Conservation (phyloP, 2,113 vertebrate species). For the Machaerirhynchus nigripectus region DNA sequence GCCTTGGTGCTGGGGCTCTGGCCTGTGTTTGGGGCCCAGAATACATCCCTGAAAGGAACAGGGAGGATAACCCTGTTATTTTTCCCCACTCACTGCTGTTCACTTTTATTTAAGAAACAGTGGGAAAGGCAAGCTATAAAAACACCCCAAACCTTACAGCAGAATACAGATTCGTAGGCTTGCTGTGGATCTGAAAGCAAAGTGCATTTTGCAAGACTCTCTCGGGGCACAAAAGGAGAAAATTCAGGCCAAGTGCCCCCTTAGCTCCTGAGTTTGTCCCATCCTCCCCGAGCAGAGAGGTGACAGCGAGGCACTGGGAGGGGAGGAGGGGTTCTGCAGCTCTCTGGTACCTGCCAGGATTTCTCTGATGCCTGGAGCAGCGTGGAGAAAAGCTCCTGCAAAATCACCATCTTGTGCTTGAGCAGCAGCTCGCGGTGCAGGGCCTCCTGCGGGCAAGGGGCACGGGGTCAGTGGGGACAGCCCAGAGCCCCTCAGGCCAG, state of each 20-base stretch:
- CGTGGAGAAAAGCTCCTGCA: conserved; percentile 75
- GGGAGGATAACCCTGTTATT: background rate
- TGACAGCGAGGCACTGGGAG: background rate
- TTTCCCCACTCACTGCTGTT: background rate
- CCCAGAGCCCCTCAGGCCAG: background rate
- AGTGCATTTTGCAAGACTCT: background rate
- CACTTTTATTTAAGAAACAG: background rate
- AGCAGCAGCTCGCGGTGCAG: conserved; percentile 76
- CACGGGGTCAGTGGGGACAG: rapidly evolving
- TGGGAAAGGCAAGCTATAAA: background rate
- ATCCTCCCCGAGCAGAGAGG: background rate
- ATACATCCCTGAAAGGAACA: rapidly evolving
- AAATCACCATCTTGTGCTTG: conserved; percentile 77
- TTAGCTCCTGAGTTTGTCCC: background rate
- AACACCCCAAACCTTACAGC: background rate
- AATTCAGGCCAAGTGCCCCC: background rate
- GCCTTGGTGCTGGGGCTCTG: background rate
- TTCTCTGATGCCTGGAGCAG: conserved; percentile 72
- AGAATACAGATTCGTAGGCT: background rate
- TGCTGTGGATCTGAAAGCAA: background rate
- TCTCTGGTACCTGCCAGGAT: conserved; percentile 76
- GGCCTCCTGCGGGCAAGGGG: conserved; percentile 67
- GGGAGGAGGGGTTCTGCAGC: rapidly evolving
- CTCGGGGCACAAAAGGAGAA: background rate
- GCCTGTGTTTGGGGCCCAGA: background rate